phyloP scores from a whole-genome alignment of 1,140 invertebrate species.

The Chionoecetes opilio region DNA sequence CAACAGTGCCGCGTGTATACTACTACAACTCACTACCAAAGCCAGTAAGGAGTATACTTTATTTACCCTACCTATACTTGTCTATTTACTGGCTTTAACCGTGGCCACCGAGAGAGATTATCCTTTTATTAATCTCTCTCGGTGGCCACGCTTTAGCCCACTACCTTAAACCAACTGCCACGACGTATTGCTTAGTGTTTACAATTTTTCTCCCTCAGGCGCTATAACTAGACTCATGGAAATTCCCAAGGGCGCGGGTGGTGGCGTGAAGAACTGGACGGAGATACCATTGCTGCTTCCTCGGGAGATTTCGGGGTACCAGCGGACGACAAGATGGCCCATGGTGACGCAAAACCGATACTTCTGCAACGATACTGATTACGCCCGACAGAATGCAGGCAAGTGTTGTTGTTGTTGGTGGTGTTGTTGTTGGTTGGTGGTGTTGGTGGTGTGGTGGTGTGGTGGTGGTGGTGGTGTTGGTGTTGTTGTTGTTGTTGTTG shows the following conservation, averaged over 20 bases:
- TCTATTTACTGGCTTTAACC: no score
- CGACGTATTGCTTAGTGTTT: slow-evolving; percentile 52
- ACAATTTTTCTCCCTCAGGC: slow-evolving; percentile 62
- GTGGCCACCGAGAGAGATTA: no score
- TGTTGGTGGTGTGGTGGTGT: not conserved
- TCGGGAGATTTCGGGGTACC: slow-evolving; percentile 60
- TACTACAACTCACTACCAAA: slow-evolving; percentile 79
- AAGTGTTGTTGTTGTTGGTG: no score
- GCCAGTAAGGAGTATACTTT: no score
- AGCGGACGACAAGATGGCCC: slow-evolving; percentile 67
- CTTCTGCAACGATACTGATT: slow-evolving; percentile 74
- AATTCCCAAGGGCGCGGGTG: slow-evolving; percentile 76
- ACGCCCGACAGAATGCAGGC: slow-evolving; percentile 79
- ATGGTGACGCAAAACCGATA: slow-evolving; percentile 80
- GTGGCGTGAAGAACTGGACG: slow-evolving; percentile 78
- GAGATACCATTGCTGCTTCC: slow-evolving; percentile 66
- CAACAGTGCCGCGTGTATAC: slow-evolving; percentile 75
- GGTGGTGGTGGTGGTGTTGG: not conserved
- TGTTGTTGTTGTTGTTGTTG: not conserved
- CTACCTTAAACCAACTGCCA: slow-evolving; percentile 67
- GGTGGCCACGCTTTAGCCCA: no score
- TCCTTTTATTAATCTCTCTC: no score
- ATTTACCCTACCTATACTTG: no score
- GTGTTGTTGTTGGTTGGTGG: not conserved
- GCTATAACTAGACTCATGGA: slow-evolving; percentile 80